Evolutionary conservation across 1,140 invertebrate genomes (phyloP).

Genomic region (Kradibia gibbosae): DNA sequence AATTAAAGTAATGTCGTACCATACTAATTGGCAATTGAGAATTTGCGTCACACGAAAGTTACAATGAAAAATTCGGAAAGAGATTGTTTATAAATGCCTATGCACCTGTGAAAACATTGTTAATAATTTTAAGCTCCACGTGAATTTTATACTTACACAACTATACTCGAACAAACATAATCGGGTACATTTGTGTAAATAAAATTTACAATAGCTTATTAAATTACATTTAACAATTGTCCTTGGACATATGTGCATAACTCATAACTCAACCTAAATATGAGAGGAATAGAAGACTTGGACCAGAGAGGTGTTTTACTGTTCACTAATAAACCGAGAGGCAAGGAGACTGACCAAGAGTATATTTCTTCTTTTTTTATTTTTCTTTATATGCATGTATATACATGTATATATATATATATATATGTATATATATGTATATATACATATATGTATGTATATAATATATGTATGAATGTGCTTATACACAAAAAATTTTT

Average conservation of each 20-base stretch:
- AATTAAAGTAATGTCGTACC: slow-evolving; percentile 40
- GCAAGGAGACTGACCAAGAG: slow-evolving; percentile 73
- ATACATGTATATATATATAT: no score
- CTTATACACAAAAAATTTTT: no score
- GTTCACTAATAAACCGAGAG: slow-evolving; percentile 75
- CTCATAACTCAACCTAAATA: slow-evolving; percentile 72
- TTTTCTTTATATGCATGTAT: no score
- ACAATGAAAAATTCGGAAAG: slow-evolving; percentile 40
- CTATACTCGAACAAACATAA: background rate
- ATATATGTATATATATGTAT: no score
- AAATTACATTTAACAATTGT: slow-evolving; percentile 33
- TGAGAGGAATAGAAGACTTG: slow-evolving; percentile 73
- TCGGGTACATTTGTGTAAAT: background rate
- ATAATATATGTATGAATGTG: no score
- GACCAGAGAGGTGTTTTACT: slow-evolving; percentile 73
- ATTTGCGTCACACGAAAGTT: slow-evolving; percentile 23
- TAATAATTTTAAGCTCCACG: slow-evolving; percentile 19
- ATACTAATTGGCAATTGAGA: slow-evolving; percentile 27
- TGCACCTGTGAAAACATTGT: slow-evolving; percentile 19
- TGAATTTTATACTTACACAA: slow-evolving; percentile 3
- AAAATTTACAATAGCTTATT: slow-evolving; percentile 8
- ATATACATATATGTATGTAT: no score
- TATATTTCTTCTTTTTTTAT: slow-evolving; percentile 6
- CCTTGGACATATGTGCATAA: slow-evolving; percentile 56
- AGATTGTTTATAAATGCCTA: slow-evolving; percentile 40